Conservation (phyloP, 1,140 invertebrate species). For the Neuroterus valhalla region DNA sequence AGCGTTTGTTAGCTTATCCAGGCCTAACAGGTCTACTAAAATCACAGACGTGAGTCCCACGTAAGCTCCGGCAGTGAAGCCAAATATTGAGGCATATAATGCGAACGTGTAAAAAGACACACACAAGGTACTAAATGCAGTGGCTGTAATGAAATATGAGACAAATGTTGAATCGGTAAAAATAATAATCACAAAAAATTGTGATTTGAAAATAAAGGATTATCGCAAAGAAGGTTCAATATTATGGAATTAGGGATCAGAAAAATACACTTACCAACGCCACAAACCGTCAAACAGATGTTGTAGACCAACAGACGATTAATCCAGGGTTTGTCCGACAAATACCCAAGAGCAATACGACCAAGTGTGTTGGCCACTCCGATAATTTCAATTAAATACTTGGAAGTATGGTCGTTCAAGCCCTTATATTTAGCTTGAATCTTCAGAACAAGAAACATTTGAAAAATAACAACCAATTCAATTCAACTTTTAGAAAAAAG, state of each 20-base stretch:
- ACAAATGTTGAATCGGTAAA: neutral
- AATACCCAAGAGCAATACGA: conserved; percentile 87
- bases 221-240: neutral
- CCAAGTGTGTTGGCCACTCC: conserved; percentile 93
- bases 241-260: neutral
- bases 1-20: conserved; percentile 92
- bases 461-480: neutral
- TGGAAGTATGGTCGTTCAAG: neutral
- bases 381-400: conserved; percentile 79
- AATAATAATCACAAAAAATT: neutral
- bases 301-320: conserved; percentile 94
- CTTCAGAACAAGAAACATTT: conserved; percentile 56
- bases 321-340: conserved; percentile 91
- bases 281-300: conserved; percentile 87
- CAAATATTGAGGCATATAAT: conserved; percentile 88
- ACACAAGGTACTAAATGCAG: conserved; percentile 85
- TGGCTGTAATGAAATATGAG: conserved; percentile 79
- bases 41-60: conserved; percentile 95
- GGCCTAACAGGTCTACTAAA: conserved; percentile 88
- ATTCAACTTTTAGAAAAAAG: neutral
- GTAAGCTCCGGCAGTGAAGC: conserved; percentile 93
- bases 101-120: conserved; percentile 81
- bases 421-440: conserved; percentile 77
- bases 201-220: neutral
- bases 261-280: conserved; percentile 79